phyloP scores from a whole-genome alignment of 2,888 invertebrate species.

The Mythimna loreyi region DNA sequence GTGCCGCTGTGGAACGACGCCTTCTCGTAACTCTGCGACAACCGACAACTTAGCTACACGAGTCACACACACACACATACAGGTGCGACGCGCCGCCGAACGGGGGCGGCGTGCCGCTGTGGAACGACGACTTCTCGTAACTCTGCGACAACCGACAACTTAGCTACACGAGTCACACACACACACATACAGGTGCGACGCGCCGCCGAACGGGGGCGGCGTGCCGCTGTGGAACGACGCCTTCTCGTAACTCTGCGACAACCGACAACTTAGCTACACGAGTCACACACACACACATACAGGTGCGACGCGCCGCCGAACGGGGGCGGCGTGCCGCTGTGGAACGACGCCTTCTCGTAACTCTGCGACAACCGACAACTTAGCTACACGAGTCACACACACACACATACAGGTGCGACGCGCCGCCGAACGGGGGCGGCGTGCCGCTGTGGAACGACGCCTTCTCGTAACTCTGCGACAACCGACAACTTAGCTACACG shows the following conservation, averaged over 20 bases:
- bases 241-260: constrained; percentile 17
- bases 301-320: background rate
- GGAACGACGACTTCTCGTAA: constrained; percentile 16
- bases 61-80: constrained; percentile 2
- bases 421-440: constrained; percentile 5
- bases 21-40: constrained; percentile 19
- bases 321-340: constrained; percentile 1
- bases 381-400: background rate
- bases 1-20: constrained; percentile 13
- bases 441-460: constrained; percentile 4
- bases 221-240: constrained; percentile 13
- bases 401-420: constrained; percentile 5
- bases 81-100: constrained; percentile 1
- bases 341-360: constrained; percentile 8
- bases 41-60: constrained; percentile 14
- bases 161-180: constrained; percentile 12
- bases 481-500: constrained; percentile 6
- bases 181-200: constrained; percentile 7
- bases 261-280: constrained; percentile 12
- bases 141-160: constrained; percentile 19
- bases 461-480: constrained; percentile 11
- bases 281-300: constrained; percentile 6
- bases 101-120: constrained; percentile 3
- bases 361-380: constrained; percentile 10
- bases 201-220: background rate